These are phyloP conservation scores for Probaryconus sp. DNA, from an alignment of 1,140 invertebrate species.

Conservation along the genomic window DNA sequence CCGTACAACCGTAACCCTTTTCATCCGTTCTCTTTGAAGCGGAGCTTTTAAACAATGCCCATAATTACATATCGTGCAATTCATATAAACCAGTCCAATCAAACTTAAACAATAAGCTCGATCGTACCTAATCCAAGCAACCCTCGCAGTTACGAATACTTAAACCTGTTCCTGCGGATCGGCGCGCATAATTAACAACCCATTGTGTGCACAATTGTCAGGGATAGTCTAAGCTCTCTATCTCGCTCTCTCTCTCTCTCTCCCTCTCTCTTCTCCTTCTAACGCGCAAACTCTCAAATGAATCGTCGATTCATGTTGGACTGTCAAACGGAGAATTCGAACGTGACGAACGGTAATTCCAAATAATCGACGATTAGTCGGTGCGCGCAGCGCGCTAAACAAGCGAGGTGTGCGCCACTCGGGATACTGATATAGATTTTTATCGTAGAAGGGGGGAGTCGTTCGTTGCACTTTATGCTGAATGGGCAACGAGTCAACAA, in stretches of 20 bases:
- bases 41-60: slow-evolving; percentile 12
- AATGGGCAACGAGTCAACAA: slow-evolving; percentile 77
- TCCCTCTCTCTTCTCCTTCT: no score
- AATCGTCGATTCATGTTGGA: slow-evolving; percentile 28
- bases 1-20: neutral
- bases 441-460: slow-evolving; percentile 65
- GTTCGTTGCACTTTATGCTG: slow-evolving; percentile 77
- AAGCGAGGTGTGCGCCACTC: slow-evolving; percentile 38
- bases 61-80: slow-evolving; percentile 47
- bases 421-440: slow-evolving; percentile 72
- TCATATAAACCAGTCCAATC: slow-evolving; percentile 22
- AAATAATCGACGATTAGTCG: slow-evolving; percentile 46
- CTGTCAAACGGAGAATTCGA: slow-evolving; percentile 17
- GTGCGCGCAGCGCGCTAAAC: slow-evolving; percentile 38
- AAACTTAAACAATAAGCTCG: slow-evolving; percentile 21
- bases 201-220: slow-evolving; percentile 42
- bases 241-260: no score
- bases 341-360: slow-evolving; percentile 27
- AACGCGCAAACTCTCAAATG: neutral
- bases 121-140: slow-evolving; percentile 27
- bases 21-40: neutral
- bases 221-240: no score
- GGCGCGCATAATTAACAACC: slow-evolving; percentile 46
- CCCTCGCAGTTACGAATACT: slow-evolving; percentile 42
- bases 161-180: no score